A percentile compares a stretch with the other conserved stretches of the same genome.
phyloP scores from a whole-genome alignment of 1,140 invertebrate genomes.

The Wiebesia pumilae region DNA sequence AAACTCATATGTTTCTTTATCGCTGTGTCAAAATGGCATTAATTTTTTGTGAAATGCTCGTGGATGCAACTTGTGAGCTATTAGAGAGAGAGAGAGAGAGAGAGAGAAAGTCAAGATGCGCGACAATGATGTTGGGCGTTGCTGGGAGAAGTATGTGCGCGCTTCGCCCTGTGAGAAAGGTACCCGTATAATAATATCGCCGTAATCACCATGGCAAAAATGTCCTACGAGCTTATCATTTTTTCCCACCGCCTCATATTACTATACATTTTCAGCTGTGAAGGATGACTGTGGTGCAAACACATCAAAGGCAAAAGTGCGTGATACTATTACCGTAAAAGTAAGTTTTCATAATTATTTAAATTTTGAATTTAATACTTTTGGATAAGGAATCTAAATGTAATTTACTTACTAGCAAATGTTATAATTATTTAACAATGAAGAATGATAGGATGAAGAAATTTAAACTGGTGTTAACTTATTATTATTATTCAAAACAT shows the following conservation, averaged over 20 bases:
- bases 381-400: background rate
- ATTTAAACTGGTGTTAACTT: background rate
- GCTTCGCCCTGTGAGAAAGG: too few species aligned
- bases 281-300: background rate
- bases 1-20: background rate
- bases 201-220: background rate
- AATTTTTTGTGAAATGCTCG: background rate
- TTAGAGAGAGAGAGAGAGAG: slow-evolving; percentile 9
- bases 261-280: background rate
- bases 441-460: background rate
- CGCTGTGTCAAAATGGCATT: background rate
- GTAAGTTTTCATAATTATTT: background rate
- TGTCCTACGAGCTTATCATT: too few species aligned
- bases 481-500: background rate
- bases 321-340: too few species aligned
- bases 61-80: background rate
- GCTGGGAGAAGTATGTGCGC: slow-evolving; percentile 1
- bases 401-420: background rate
- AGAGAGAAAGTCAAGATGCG: background rate
- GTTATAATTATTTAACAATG: background rate
- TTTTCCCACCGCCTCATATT: background rate
- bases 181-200: background rate
- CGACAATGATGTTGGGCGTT: background rate
- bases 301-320: too few species aligned
- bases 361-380: background rate